Percentiles rank a stretch among this genome's conserved stretches.
Conservation (phyloP, 2,113 vertebrate species). For the Neolamprologus sp. region DNA sequence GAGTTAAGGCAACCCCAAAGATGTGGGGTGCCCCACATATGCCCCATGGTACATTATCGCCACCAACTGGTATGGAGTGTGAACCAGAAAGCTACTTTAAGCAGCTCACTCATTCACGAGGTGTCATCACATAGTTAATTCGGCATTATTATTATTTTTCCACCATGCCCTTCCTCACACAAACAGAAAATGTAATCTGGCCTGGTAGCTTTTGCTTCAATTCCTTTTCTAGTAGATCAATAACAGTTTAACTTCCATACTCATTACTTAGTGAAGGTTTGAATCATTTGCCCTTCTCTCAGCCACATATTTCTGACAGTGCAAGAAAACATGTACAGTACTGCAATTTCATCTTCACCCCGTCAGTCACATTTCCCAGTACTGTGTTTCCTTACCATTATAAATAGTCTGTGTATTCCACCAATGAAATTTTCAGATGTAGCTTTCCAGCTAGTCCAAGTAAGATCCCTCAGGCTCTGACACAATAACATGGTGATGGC, state of each 20-base stretch:
- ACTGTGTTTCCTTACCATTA: neutral
- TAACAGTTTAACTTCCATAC: neutral
- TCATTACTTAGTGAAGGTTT: neutral
- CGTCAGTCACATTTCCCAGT: neutral
- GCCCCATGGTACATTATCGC: neutral
- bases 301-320: neutral
- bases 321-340: neutral
- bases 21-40: neutral
- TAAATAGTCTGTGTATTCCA: neutral
- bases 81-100: neutral
- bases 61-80: neutral
- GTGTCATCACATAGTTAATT: neutral
- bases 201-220: neutral
- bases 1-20: neutral
- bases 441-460: neutral
- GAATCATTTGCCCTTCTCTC: neutral
- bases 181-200: neutral
- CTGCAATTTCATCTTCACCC: neutral
- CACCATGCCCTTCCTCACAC: neutral
- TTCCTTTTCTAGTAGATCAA: neutral
- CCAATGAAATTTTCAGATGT: neutral
- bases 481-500: neutral
- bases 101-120: neutral
- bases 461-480: neutral
- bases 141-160: neutral